Conservation (phyloP, 2,113 vertebrate species). For the Menidia beryllina region DNA sequence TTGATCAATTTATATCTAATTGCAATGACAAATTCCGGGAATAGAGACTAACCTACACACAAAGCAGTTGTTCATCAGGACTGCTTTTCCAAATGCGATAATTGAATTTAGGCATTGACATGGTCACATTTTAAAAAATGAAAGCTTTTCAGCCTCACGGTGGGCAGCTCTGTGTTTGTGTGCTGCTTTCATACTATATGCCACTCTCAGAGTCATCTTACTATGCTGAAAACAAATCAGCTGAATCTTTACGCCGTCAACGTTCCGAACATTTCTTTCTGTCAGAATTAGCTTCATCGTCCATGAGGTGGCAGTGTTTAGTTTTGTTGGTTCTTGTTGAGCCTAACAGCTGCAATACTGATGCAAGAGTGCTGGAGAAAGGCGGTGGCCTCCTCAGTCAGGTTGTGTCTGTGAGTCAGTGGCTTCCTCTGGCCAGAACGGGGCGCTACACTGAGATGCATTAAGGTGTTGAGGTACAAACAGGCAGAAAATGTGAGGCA, state of each 20-base stretch:
- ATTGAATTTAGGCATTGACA: too few species aligned
- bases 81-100: too few species aligned
- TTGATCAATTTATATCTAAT: too few species aligned
- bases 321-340: neutral
- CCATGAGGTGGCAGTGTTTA: conserved; percentile 40
- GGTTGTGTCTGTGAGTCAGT: neutral
- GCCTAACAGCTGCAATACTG: conserved; percentile 8
- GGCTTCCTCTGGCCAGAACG: neutral
- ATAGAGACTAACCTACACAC: too few species aligned
- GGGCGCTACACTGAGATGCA: neutral
- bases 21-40: too few species aligned
- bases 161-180: too few species aligned
- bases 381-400: neutral
- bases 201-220: too few species aligned
- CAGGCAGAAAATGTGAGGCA: neutral
- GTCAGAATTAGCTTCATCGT: neutral
- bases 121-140: too few species aligned
- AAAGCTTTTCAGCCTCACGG: too few species aligned
- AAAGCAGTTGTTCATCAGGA: too few species aligned
- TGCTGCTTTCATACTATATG: too few species aligned
- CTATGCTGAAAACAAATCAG: too few species aligned
- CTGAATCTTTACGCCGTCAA: neutral
- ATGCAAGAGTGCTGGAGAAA: neutral
- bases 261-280: neutral
- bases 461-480: neutral